Conservation (phyloP, 2,888 invertebrate genomes). For the Trichacis sp. region DNA sequence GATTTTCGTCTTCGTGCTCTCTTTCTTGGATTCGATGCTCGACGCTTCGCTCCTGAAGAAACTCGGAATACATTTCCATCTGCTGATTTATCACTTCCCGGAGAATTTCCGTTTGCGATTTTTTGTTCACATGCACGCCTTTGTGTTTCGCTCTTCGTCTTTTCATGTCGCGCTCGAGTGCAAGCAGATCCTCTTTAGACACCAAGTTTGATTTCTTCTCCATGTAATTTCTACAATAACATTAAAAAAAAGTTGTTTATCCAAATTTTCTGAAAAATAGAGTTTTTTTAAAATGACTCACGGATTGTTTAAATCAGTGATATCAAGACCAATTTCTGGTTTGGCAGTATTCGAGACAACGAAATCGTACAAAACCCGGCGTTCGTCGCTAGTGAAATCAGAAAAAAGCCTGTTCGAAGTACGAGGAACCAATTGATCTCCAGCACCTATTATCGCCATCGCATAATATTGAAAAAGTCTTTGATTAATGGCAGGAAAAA, state of each 20-base stretch:
- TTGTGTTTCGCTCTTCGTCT: slow-evolving; percentile 62
- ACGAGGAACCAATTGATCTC: slow-evolving; percentile 63
- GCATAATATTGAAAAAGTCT: slow-evolving; percentile 27
- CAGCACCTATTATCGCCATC: slow-evolving; percentile 57
- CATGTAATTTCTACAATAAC: slow-evolving; percentile 40
- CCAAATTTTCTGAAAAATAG: neutral
- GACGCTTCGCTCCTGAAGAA: slow-evolving; percentile 41
- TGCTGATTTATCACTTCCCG: slow-evolving; percentile 65
- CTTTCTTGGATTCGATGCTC: slow-evolving; percentile 4
- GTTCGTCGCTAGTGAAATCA: slow-evolving; percentile 67
- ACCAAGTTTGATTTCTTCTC: slow-evolving; percentile 41
- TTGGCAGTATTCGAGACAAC: slow-evolving; percentile 59
- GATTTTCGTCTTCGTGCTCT: slow-evolving; percentile 8
- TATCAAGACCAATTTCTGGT: slow-evolving; percentile 59
- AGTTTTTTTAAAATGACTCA: too few species aligned
- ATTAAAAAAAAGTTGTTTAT: too few species aligned
- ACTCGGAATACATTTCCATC: slow-evolving; percentile 63
- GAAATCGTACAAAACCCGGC: slow-evolving; percentile 63
- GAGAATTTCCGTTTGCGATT: slow-evolving; percentile 62
- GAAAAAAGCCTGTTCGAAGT: slow-evolving; percentile 65
- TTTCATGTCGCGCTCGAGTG: slow-evolving; percentile 63
- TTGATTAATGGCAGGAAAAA: slow-evolving; percentile 8
- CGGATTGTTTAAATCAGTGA: slow-evolving; percentile 55
- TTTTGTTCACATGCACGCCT: slow-evolving; percentile 66
- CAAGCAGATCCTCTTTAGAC: slow-evolving; percentile 58